Conservation (phyloP, 1,140 invertebrate genomes). For the Papilio xuthus region DNA sequence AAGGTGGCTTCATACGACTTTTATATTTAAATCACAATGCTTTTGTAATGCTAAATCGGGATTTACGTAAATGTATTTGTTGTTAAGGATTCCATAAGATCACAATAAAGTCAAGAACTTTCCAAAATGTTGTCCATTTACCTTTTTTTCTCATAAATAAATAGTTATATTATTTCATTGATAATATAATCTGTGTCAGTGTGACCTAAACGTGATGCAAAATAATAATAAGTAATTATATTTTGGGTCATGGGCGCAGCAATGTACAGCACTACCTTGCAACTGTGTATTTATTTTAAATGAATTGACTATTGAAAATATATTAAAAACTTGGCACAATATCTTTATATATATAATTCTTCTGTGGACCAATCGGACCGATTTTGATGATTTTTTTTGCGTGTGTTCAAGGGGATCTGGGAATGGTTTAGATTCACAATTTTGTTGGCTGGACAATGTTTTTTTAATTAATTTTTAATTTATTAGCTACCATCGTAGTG, state of each 20-base stretch:
- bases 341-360: too few species aligned
- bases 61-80: constrained; percentile 33
- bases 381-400: too few species aligned
- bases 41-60: constrained; percentile 56
- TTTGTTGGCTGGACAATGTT: too few species aligned
- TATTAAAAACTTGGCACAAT: not conserved
- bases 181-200: constrained; percentile 12
- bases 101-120: constrained; percentile 25
- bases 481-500: too few species aligned
- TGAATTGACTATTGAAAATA: constrained; percentile 20
- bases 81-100: constrained; percentile 25
- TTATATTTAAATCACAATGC: constrained; percentile 64
- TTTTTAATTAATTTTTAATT: too few species aligned
- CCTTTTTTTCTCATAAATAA: not conserved
- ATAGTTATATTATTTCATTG: constrained; percentile 20
- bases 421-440: too few species aligned
- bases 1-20: constrained; percentile 56
- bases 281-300: constrained; percentile 6
- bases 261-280: constrained; percentile 6
- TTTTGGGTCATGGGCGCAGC: constrained; percentile 15
- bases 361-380: too few species aligned
- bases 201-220: constrained; percentile 9
- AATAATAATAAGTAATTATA: constrained; percentile 25
- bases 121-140: not conserved
- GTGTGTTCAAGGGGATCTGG: too few species aligned